Conservation (phyloP, 53 echinoderm and acorn worm species). For the Patiria pectinifera region DNA sequence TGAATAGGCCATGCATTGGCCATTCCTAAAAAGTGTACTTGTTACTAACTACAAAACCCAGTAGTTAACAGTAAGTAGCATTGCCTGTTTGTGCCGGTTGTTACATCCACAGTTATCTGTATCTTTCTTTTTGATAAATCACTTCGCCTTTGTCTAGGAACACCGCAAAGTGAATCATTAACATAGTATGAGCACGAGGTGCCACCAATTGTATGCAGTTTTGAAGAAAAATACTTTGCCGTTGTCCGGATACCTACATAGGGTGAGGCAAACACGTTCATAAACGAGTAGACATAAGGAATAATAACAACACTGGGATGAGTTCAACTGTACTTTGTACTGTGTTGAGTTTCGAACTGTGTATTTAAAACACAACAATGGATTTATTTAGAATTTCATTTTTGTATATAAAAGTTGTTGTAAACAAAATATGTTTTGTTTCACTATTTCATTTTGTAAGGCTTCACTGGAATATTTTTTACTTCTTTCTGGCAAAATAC, state of each 20-base stretch:
- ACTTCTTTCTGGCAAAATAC: background rate
- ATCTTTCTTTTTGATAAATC: constrained; percentile 34
- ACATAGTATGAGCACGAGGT: background rate
- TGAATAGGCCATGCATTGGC: background rate
- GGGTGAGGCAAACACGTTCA: constrained; percentile 28
- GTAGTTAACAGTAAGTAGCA: constrained; percentile 17
- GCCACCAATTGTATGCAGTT: constrained; percentile 2
- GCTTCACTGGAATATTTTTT: too few relatives aligned
- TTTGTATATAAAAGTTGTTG: too few relatives aligned
- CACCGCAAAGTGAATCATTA: constrained; percentile 50
- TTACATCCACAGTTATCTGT: background rate
- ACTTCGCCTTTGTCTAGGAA: background rate
- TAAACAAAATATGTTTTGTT: too few relatives aligned
- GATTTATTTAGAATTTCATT: too few relatives aligned
- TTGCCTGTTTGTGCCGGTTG: background rate
- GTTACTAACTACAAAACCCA: background rate
- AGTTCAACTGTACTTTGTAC: too few relatives aligned
- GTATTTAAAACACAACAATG: too few relatives aligned
- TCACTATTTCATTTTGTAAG: too few relatives aligned
- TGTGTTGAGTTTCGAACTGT: too few relatives aligned
- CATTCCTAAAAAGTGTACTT: background rate
- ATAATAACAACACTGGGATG: background rate
- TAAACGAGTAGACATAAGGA: background rate
- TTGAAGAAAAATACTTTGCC: constrained; percentile 10
- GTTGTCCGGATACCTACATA: constrained; percentile 7